Base-by-base conservation (phyloP, 2,113 vertebrate genomes). In the Mixornis gularis region DNA sequence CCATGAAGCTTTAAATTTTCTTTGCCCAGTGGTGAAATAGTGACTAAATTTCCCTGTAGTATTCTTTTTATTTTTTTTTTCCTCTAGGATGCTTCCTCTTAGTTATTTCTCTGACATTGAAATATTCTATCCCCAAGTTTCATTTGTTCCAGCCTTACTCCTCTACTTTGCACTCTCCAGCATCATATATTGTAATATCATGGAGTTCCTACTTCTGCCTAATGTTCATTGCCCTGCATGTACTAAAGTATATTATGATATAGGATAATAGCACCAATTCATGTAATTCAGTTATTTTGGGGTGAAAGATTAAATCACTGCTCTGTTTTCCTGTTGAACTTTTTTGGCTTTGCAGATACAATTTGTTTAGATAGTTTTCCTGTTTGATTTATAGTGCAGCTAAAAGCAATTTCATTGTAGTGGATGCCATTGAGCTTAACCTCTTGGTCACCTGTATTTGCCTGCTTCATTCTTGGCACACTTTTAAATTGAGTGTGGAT, bases 281-380 rank as follows among this genome's bases (percentile, higher is more conserved):
- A 41, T 76, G 36, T 68, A 87, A 65, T 83, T 83, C 53, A 29
- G 26, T 90, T 48, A 51, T 70, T 90, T 66, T 72, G 53, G 44
- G 72, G 56, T 91, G 77, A 94, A 91, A 94, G 90, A 59, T 71
- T 89, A 90, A 95, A 64, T 88, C 70, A n/a, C 29, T 65, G 72
- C 18, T 80, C 38, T 87, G 3, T 56, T 90, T 89, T 74, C 40
- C 41, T 66, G n/a, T 8, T 86, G 43, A 89, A 87, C 52, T 63
- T 18, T 17, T 92, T 86, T 38, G 81, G 4, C 27, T 83, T n/a
- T 52, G 29, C 56, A 87, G 79, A 79, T 77, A 25, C 8, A 34
- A 25, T 63, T 62, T 74, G 30, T 91, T 90, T 72, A 36, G 59
- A 1, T 73, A 5, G 14, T 59, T 55, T 48, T 22, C 14, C 59